phyloP scores from a whole-genome alignment of 2,888 invertebrate species.

The Macrophya alboannulata region DNA sequence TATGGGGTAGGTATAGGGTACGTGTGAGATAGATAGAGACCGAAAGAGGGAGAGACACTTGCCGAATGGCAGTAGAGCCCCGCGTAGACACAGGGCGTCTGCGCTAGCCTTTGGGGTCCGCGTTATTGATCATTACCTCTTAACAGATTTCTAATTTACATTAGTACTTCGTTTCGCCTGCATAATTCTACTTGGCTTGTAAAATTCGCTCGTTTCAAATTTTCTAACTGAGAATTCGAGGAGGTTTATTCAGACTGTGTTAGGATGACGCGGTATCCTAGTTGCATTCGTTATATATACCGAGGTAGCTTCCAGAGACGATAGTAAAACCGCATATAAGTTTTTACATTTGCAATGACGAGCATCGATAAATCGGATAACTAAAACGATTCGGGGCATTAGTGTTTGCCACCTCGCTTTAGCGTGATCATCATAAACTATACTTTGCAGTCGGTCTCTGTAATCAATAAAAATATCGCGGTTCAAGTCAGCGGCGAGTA shows the following conservation, averaged over 20 bases:
- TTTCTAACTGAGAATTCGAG: background rate
- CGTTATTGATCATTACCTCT: constrained; percentile 79
- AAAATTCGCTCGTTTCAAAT: constrained; percentile 27
- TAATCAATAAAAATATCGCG: background rate
- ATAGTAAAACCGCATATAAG: background rate
- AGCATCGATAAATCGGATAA: background rate
- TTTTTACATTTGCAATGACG: background rate
- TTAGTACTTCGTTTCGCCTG: constrained; percentile 68
- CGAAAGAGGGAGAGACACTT: constrained; percentile 61
- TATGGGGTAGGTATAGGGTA: background rate
- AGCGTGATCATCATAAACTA: background rate
- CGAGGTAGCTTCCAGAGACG: background rate
- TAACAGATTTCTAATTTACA: constrained; percentile 78
- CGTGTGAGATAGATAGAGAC: constrained; percentile 57
- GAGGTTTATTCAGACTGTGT: background rate
- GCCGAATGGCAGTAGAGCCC: constrained; percentile 66
- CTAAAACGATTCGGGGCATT: constrained; percentile 2
- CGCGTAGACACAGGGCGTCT: constrained; percentile 71
- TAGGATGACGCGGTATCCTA: background rate
- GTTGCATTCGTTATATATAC: background rate
- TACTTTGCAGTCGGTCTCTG: background rate
- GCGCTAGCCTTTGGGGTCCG: constrained; percentile 70
- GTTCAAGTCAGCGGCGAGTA: background rate
- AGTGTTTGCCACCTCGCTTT: background rate
- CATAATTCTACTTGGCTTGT: constrained; percentile 45